These are phyloP conservation scores for Heliconius hewitsoni DNA, from an alignment of 1,140 invertebrate genomes.

Conservation along the genomic window DNA sequence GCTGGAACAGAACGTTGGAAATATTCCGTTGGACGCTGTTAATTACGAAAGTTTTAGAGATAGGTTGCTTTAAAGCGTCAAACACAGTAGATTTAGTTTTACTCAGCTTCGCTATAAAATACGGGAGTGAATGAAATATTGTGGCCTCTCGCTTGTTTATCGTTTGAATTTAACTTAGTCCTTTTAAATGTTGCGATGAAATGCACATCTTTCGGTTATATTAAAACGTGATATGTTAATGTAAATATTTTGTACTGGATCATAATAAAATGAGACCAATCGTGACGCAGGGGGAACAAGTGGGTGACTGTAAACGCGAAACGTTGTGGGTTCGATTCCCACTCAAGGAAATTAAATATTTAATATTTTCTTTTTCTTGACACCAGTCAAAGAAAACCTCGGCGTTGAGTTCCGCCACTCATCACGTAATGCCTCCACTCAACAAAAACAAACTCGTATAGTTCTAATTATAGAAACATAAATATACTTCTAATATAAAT, in stretches of 20 bases:
- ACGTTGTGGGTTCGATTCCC: no score
- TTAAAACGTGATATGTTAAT: not conserved
- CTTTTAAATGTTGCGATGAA: not conserved
- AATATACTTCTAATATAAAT: no score
- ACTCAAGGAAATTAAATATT: no score
- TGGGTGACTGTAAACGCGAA: not conserved
- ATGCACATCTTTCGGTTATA: not conserved
- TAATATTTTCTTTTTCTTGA: no score
- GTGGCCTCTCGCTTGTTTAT: conserved; percentile 1
- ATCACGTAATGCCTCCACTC: no score
- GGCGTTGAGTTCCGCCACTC: no score
- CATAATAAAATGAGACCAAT: not conserved
- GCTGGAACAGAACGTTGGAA: not conserved
- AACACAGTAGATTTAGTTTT: conserved; percentile 30
- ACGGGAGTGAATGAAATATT: conserved; percentile 22
- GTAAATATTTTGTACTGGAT: not conserved
- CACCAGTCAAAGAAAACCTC: no score
- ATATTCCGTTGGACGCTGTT: conserved; percentile 30
- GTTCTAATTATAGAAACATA: no score
- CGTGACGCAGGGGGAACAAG: no score
- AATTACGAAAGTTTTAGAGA: conserved; percentile 34
- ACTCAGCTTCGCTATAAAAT: conserved; percentile 13
- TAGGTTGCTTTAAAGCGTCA: conserved; percentile 32
- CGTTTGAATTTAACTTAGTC: conserved; percentile 1
- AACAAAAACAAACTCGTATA: no score